Conservation (phyloP, 2,888 invertebrate genomes). For the Galerucella nymphaeae region DNA sequence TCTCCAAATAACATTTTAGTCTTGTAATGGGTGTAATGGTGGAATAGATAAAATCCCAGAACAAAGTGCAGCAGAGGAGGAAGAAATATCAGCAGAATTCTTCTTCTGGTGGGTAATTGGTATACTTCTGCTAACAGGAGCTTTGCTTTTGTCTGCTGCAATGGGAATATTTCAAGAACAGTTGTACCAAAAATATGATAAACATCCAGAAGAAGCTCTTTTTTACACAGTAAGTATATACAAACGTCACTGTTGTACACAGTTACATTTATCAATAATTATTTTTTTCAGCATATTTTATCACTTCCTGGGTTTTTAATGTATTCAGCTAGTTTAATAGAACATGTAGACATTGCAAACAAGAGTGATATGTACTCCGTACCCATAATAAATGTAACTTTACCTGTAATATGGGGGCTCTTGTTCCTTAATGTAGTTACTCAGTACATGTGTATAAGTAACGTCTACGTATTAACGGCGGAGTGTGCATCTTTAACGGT, state of each 20-base stretch:
- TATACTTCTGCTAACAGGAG: conserved; percentile 84
- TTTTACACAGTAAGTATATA: conserved; percentile 77
- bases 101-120: conserved; percentile 77
- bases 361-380: conserved; percentile 71
- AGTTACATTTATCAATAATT: conserved; percentile 3
- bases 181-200: conserved; percentile 85
- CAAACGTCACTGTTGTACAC: not conserved
- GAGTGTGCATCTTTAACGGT: conserved; percentile 95
- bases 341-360: conserved; percentile 79
- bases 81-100: conserved; percentile 60
- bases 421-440: conserved; percentile 86
- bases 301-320: conserved; percentile 91
- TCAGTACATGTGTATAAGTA: conserved; percentile 94
- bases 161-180: conserved; percentile 95
- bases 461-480: conserved; percentile 93
- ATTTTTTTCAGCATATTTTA: conserved; percentile 78
- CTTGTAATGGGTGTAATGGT: conserved; percentile 60
- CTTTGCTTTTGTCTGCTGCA: conserved; percentile 90
- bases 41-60: conserved; percentile 57
- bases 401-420: conserved; percentile 84
- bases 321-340: conserved; percentile 79
- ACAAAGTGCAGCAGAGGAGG: not conserved
- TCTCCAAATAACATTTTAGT: not conserved
- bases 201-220: conserved; percentile 89
- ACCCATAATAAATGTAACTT: conserved; percentile 70